Evolutionary conservation across 2,113 vertebrate genomes (phyloP).

Genomic region (Callionymus lyra): DNA sequence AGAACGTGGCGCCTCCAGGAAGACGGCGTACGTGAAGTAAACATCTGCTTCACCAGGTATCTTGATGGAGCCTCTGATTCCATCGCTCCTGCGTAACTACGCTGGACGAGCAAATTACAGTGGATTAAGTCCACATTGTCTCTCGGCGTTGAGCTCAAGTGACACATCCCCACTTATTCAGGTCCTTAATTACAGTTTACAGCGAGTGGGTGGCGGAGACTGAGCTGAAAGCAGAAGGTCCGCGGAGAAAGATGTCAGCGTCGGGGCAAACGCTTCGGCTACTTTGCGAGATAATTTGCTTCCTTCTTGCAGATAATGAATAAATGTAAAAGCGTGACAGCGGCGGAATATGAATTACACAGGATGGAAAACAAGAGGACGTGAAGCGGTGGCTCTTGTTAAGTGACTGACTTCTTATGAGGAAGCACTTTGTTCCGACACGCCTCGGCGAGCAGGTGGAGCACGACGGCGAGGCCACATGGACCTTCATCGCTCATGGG

Average conservation of each 20-base stretch:
- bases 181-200: conserved; percentile 60
- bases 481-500: conserved; percentile 20
- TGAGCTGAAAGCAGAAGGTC: conserved; percentile 10
- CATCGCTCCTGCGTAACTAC: conserved; percentile 10
- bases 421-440: conserved; percentile 58
- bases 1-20: no score
- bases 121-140: conserved; percentile 48
- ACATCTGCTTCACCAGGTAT: conserved; percentile 8
- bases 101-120: conserved; percentile 44
- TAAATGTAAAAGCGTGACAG: neutral
- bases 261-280: conserved; percentile 8
- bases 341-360: conserved; percentile 9
- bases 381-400: conserved; percentile 25
- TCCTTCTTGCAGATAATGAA: conserved; percentile 4
- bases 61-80: conserved; percentile 11
- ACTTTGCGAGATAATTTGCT: conserved; percentile 13
- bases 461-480: conserved; percentile 12
- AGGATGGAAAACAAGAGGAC: neutral
- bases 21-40: no score
- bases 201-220: conserved; percentile 37
- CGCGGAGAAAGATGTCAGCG: conserved; percentile 12
- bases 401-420: conserved; percentile 50
- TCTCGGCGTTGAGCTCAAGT: conserved; percentile 25
- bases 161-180: conserved; percentile 50
- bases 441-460: conserved; percentile 36